Evolutionary conservation across 1,140 invertebrate genomes (phyloP).

Genomic region (Aphelenchoides fujianensis): DNA sequence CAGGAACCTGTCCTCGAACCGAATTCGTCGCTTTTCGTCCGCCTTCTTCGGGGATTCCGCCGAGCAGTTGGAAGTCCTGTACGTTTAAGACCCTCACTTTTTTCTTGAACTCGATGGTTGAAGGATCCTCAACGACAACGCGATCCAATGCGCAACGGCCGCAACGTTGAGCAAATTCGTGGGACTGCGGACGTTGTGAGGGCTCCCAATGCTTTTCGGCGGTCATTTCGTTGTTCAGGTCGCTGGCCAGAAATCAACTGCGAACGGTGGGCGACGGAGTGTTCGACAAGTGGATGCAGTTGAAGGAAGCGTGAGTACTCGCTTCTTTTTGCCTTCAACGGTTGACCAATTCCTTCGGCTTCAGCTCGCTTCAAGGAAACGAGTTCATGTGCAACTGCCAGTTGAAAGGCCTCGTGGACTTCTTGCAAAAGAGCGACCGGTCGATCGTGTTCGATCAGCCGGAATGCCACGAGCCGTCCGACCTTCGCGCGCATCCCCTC

Average conservation of each 20-base stretch:
- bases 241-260: constrained; percentile 10
- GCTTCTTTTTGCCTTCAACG: constrained; percentile 1
- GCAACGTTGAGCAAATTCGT: not conserved
- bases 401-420: constrained; percentile 84
- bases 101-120: no score
- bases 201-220: no score
- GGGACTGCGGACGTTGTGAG: constrained; percentile 6
- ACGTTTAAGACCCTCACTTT: no score
- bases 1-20: constrained; percentile 78
- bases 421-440: constrained; percentile 73
- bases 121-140: constrained; percentile 60
- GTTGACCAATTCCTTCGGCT: no score
- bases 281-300: constrained; percentile 63
- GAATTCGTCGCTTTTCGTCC: constrained; percentile 72
- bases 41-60: constrained; percentile 61
- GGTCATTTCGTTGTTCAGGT: no score
- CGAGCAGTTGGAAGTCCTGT: constrained; percentile 76
- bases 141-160: constrained; percentile 63
- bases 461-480: constrained; percentile 74
- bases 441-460: constrained; percentile 71
- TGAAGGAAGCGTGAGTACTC: constrained; percentile 64
- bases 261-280: constrained; percentile 64
- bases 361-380: constrained; percentile 71
- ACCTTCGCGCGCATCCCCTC: constrained; percentile 77
- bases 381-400: constrained; percentile 93